A percentile compares a stretch with the other conserved stretches of the same genome.
phyloP scores from a whole-genome alignment of 2,888 invertebrate species.

The Lycophotia porphyrea region DNA sequence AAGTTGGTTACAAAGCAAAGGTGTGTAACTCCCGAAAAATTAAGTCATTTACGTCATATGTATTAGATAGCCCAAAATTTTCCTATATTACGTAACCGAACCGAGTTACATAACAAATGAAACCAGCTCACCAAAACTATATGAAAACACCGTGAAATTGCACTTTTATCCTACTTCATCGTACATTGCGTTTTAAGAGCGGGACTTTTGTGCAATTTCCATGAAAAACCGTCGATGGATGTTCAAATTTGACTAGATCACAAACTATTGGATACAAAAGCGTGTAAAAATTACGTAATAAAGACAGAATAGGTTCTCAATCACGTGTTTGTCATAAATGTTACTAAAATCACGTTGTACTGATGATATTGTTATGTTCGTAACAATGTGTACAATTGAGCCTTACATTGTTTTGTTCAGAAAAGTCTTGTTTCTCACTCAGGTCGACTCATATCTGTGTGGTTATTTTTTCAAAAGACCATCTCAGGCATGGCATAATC shows the following conservation, averaged over 20 bases:
- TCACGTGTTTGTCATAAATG: conserved; percentile 61
- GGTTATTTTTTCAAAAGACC: too few relatives aligned
- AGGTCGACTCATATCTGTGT: too few relatives aligned
- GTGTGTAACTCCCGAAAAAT: background rate
- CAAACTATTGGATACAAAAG: background rate
- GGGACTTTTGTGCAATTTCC: too few relatives aligned
- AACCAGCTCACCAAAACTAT: background rate
- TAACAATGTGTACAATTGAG: conserved; percentile 42
- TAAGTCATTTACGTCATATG: conserved; percentile 7
- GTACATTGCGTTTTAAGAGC: conserved; percentile 17
- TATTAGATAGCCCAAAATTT: conserved; percentile 13
- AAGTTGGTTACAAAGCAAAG: background rate
- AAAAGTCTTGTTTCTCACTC: conserved; percentile 24
- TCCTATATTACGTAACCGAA: conserved; percentile 17
- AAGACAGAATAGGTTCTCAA: conserved; percentile 21
- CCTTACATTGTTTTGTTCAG: conserved; percentile 38
- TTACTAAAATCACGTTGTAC: conserved; percentile 62
- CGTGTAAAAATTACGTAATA: conserved; percentile 43
- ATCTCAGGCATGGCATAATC: too few relatives aligned
- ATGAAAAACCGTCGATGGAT: conserved; percentile 30
- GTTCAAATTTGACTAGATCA: background rate
- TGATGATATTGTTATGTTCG: conserved; percentile 53
- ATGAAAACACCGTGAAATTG: background rate
- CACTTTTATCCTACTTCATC: background rate
- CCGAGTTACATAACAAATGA: conserved; percentile 33